Percentiles rank a stretch among this genome's conserved stretches.
These are phyloP conservation scores for Tethea ocularis DNA, from an alignment of 2,888 invertebrate species.

Conservation along the genomic window DNA sequence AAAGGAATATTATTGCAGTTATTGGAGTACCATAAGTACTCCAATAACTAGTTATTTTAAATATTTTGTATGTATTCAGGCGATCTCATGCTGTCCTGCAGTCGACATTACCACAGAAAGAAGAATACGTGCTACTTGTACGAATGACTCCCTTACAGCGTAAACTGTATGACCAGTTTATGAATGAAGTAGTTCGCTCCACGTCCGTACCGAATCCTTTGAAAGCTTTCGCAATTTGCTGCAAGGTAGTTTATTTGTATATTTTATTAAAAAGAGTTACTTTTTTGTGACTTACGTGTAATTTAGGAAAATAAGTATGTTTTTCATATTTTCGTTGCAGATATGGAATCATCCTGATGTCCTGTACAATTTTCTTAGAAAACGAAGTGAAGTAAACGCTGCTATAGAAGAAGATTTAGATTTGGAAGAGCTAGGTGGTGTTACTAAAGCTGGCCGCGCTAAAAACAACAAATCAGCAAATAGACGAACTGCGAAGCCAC, in stretches of 20 bases:
- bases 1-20: no score
- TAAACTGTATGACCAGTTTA: slow-evolving; percentile 95
- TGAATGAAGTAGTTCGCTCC: slow-evolving; percentile 94
- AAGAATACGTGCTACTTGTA: slow-evolving; percentile 96
- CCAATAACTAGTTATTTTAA: not conserved
- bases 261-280: not conserved
- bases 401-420: slow-evolving; percentile 90
- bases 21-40: no score
- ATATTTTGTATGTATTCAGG: slow-evolving; percentile 60
- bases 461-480: slow-evolving; percentile 51
- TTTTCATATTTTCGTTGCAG: slow-evolving; percentile 50
- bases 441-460: slow-evolving; percentile 68
- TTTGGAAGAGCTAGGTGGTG: slow-evolving; percentile 89
- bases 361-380: slow-evolving; percentile 93
- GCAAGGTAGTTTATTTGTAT: slow-evolving; percentile 86
- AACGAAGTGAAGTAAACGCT: slow-evolving; percentile 90
- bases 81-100: slow-evolving; percentile 97
- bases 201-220: slow-evolving; percentile 96
- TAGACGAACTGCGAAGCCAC: slow-evolving; percentile 49
- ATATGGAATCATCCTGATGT: slow-evolving; percentile 98
- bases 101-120: slow-evolving; percentile 95
- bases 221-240: slow-evolving; percentile 99
- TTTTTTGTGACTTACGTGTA: no score
- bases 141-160: slow-evolving; percentile 96
- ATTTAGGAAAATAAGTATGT: no score